phyloP scores from a whole-genome alignment of 1,140 invertebrate species.

The Venustaconcha ellipsiformis region DNA sequence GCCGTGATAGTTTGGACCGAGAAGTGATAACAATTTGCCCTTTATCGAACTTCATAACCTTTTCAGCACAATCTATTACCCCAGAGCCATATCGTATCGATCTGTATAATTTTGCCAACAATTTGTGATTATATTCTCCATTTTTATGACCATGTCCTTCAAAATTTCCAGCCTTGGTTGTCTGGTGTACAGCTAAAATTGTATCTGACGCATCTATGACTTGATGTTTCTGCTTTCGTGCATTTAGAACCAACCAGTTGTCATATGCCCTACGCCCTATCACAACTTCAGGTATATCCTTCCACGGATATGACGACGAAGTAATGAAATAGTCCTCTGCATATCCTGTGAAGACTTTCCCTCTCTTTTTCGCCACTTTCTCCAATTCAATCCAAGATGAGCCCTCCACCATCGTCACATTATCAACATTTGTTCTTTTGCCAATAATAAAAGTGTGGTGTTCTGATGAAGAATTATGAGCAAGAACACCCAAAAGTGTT shows the following conservation, averaged over 20 bases:
- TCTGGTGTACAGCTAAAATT: conserved; percentile 50
- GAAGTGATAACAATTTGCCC: too few species aligned
- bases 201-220: conserved; percentile 49
- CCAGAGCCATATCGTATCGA: conserved; percentile 38
- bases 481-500: conserved; percentile 10
- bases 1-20: too few species aligned
- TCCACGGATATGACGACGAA: conserved; percentile 41
- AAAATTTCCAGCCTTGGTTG: conserved; percentile 46
- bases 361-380: conserved; percentile 26
- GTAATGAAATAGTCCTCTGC: conserved; percentile 55
- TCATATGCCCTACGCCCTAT: conserved; percentile 50
- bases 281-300: conserved; percentile 47
- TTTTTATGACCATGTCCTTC: conserved; percentile 39
- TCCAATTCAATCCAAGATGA: conserved; percentile 27
- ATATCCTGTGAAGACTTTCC: conserved; percentile 38
- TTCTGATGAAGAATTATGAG: too few species aligned
- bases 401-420: conserved; percentile 36
- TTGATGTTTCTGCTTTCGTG: conserved; percentile 29
- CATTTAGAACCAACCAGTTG: conserved; percentile 51
- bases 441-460: conserved; percentile 35
- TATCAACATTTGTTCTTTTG: conserved; percentile 40
- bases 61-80: too few species aligned
- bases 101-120: conserved; percentile 33
- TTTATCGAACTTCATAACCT: too few species aligned
- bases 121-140: conserved; percentile 35